These are phyloP conservation scores for Phyllotreta cruciferae DNA, from an alignment of 2,888 invertebrate genomes.

Conservation along the genomic window DNA sequence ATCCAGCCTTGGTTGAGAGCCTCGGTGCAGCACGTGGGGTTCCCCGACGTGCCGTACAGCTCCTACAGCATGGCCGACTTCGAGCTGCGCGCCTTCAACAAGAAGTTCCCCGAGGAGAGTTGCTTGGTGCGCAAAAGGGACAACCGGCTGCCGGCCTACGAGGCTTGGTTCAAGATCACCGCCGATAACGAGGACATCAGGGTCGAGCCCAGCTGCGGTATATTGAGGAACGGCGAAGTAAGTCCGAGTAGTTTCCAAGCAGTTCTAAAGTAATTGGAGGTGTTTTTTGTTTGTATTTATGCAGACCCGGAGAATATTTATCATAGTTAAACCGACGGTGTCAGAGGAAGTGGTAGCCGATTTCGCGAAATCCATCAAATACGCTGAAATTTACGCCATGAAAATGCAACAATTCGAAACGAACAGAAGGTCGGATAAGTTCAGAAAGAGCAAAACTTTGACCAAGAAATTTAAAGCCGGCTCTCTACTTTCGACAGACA, in stretches of 20 bases:
- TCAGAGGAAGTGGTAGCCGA: constrained; percentile 39
- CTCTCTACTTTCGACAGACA: neutral
- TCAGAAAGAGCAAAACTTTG: constrained; percentile 9
- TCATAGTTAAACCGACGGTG: constrained; percentile 39
- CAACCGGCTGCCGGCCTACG: constrained; percentile 28
- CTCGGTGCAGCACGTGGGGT: constrained; percentile 42
- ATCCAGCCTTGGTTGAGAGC: constrained; percentile 41
- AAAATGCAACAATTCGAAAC: constrained; percentile 35
- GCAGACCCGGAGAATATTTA: constrained; percentile 38
- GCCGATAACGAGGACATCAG: constrained; percentile 39
- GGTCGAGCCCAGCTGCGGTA: constrained; percentile 45
- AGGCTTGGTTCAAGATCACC: constrained; percentile 40
- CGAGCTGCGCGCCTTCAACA: constrained; percentile 32
- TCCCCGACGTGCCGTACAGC: constrained; percentile 44
- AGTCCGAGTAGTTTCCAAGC: constrained; percentile 1
- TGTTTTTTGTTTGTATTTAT: constrained; percentile 3
- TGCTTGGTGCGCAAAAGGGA: constrained; percentile 29
- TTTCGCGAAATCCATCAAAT: constrained; percentile 42
- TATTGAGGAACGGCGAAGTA: constrained; percentile 43
- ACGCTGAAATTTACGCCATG: constrained; percentile 41
- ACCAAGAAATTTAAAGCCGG: constrained; percentile 28
- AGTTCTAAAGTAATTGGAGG: neutral
- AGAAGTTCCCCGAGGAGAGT: constrained; percentile 28
- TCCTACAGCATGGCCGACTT: constrained; percentile 42
- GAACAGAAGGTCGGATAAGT: constrained; percentile 19